A percentile compares a stretch with the other conserved stretches of the same genome.
Evolutionary conservation across 1,140 invertebrate species (phyloP).

Genomic region (Odontomachus brunneus): DNA sequence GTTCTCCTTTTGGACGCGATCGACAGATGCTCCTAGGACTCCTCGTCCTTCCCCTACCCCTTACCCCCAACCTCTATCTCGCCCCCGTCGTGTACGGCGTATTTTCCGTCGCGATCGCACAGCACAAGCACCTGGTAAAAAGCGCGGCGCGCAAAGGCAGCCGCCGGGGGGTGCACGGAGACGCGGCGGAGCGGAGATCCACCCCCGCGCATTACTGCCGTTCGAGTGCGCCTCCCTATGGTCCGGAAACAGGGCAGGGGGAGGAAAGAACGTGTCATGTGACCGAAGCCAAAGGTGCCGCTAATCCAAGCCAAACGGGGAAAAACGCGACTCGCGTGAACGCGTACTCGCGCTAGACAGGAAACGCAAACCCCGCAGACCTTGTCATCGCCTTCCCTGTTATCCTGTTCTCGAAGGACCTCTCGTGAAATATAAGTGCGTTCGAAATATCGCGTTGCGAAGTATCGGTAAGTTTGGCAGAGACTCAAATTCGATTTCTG

Average conservation of each 20-base stretch:
- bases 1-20: slow-evolving; percentile 56
- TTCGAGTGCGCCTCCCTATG: slow-evolving; percentile 33
- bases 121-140: slow-evolving; percentile 18
- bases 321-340: background rate
- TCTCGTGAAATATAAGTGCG: no score
- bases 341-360: slow-evolving; percentile 11
- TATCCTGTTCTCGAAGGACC: no score
- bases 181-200: slow-evolving; percentile 14
- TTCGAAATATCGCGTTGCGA: no score
- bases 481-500: no score
- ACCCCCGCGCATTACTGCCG: slow-evolving; percentile 15
- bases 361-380: no score
- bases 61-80: background rate
- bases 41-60: background rate
- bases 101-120: slow-evolving; percentile 23
- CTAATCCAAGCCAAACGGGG: slow-evolving; percentile 1
- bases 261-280: background rate
- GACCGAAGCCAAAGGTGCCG: background rate
- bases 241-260: background rate
- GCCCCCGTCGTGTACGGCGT: background rate
- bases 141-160: background rate
- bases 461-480: no score
- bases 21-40: slow-evolving; percentile 50
- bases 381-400: no score
- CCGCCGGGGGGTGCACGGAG: background rate